Evolutionary conservation across 92 coral and sea anemone genomes (phyloP).

Genomic region (Plumapathes pennacea): DNA sequence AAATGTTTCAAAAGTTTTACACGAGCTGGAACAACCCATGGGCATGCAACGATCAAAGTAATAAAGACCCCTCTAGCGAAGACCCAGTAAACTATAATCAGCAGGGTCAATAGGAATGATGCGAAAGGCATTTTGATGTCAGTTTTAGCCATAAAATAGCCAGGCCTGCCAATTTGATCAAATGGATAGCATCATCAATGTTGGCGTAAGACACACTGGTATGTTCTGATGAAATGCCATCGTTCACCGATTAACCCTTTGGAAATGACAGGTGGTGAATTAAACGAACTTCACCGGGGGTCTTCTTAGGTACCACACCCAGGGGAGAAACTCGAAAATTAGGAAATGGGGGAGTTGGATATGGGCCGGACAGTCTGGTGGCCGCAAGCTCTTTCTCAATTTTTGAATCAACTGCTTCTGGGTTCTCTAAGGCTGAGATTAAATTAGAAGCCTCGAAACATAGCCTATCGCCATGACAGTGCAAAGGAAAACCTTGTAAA

Average conservation of each 20-base stretch:
- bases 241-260: conserved; percentile 23
- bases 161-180: conserved; percentile 6
- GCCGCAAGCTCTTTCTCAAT: conserved; percentile 2
- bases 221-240: conserved; percentile 25
- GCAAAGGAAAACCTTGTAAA: conserved; percentile 1
- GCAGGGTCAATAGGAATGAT: conserved; percentile 9
- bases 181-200: conserved; percentile 8
- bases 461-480: not conserved
- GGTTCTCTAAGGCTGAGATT: conserved; percentile 10
- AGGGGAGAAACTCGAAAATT: not conserved
- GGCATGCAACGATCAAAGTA: conserved; percentile 8
- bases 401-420: conserved; percentile 2
- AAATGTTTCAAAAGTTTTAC: conserved; percentile 11
- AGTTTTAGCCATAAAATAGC: conserved; percentile 1
- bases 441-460: conserved; percentile 3
- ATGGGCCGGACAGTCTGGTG: conserved; percentile 4
- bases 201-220: conserved; percentile 16
- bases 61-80: conserved; percentile 1
- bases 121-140: conserved; percentile 3
- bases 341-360: not conserved
- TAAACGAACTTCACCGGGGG: conserved; percentile 30
- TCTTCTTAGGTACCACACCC: conserved; percentile 29
- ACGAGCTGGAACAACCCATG: conserved; percentile 6
- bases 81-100: conserved; percentile 5
- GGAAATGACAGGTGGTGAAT: conserved; percentile 39